These are phyloP conservation scores for Hycleus phaleratus DNA, from an alignment of 1,140 invertebrate species.

Conservation along the genomic window DNA sequence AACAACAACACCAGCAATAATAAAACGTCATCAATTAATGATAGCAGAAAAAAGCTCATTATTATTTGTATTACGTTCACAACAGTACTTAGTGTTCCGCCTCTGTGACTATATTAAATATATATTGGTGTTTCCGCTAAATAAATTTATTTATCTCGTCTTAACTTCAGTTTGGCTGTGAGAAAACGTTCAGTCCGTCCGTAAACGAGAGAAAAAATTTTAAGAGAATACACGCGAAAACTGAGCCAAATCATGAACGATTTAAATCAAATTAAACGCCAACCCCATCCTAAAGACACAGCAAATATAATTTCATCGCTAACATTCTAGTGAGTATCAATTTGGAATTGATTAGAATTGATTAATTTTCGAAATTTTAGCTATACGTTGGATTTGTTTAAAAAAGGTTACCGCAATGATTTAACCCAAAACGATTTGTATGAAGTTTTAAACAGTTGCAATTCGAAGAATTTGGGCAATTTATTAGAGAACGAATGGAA, in stretches of 20 bases:
- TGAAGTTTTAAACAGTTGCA: slow-evolving; percentile 23
- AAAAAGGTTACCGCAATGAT: slow-evolving; percentile 22
- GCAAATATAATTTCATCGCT: slow-evolving; percentile 14
- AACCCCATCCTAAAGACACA: slow-evolving; percentile 17
- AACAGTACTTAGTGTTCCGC: too few relatives aligned
- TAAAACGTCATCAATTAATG: too few relatives aligned
- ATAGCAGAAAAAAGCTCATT: too few relatives aligned
- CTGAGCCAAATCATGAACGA: background rate
- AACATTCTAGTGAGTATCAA: slow-evolving; percentile 17
- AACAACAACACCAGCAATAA: too few relatives aligned
- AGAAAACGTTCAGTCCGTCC: background rate
- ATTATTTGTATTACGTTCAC: too few relatives aligned
- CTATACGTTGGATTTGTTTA: slow-evolving; percentile 26
- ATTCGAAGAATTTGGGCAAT: slow-evolving; percentile 25
- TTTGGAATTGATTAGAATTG: background rate
- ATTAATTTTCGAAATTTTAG: slow-evolving; percentile 15
- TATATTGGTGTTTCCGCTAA: background rate
- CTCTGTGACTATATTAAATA: background rate
- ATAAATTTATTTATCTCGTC: background rate
- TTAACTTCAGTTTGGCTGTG: background rate
- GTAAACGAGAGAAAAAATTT: background rate
- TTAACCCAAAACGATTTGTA: slow-evolving; percentile 42
- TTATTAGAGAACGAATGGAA: slow-evolving; percentile 31
- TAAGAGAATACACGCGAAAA: background rate
- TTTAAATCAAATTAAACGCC: background rate